Evolutionary conservation across 2,888 invertebrate genomes (phyloP), one percentile per base, ranked within the genome.

Genomic region (Yponomeuta sedellus): DNA sequence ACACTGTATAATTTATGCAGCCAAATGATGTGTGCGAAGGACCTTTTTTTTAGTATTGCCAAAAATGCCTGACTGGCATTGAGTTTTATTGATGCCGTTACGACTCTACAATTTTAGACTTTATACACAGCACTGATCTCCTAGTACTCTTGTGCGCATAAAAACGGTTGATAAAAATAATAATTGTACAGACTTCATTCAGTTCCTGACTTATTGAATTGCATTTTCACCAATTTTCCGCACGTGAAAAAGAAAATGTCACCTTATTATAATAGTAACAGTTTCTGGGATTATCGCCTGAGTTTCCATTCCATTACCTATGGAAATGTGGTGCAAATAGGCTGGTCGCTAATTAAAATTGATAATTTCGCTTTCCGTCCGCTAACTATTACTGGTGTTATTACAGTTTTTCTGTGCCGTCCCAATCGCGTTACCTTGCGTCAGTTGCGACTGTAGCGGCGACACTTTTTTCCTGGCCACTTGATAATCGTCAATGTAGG

Each of bases 291-390:
- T 52, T 52, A 52, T 16, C 44, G 44, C 44, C 44, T 52, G 44
- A 16, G 44, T 52, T 52, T 52, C 44, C 44, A 16, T 52, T 52
- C 44, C 44, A 52, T 52, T 52, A 52, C 44, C 44, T 52, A 12
- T 52, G 44, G 44, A 52, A 52, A 52, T 52, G 44, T 52, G 3
- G 44, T 52, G 44, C 44, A 52, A 52, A 52, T 52, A 52, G 34
- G 44, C 44, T 52, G 44, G 16, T 66, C 19, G 40, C 64, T 64
- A 65, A 65, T 65, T 66, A 40, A 67, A 52, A 58, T 65, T 64
- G 62, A 40, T 65, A 56, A 66, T 34, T 65, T 63, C 66, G 65
- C 59, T 67, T 68, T 66, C 68, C 65, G 66, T 40, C 52, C 22
- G 56, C 28, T 61, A 59, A 64, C 64, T 64, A 66, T 68, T 16